These are phyloP conservation scores for Anhinga anhinga DNA, from an alignment of 2,113 vertebrate species.

Conservation along the genomic window DNA sequence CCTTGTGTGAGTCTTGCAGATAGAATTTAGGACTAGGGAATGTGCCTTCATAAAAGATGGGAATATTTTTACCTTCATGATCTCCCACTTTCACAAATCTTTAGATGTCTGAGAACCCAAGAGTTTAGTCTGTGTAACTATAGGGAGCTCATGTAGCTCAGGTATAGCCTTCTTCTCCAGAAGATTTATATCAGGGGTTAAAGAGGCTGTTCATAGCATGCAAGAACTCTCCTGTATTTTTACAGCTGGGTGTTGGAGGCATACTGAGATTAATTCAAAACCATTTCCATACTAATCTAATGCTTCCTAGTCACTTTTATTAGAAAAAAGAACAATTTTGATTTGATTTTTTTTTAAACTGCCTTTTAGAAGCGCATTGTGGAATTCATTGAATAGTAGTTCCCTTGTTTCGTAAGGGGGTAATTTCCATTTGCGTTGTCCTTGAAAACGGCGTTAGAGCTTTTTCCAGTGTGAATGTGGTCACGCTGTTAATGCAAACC, in stretches of 20 bases:
- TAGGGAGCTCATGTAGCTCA: not conserved
- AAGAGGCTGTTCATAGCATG: not conserved
- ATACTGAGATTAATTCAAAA: not conserved
- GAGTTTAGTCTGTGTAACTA: not conserved
- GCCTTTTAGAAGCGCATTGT: not conserved
- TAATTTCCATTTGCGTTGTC: not conserved
- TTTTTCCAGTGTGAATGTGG: not conserved
- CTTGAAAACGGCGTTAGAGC: not conserved
- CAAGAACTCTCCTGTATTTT: slow-evolving; percentile 9
- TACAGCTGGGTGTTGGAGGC: slow-evolving; percentile 25
- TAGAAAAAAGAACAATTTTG: not conserved
- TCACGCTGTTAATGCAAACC: accelerated
- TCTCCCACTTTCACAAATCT: not conserved
- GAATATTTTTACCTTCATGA: not conserved
- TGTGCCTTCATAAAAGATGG: not conserved
- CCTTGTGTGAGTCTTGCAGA: not conserved
- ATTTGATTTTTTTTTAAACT: not conserved
- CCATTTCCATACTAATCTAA: not conserved
- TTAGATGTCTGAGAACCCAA: not conserved
- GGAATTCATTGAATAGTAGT: not conserved
- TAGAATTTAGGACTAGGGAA: not conserved
- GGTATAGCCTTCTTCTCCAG: not conserved
- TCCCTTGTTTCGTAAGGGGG: not conserved
- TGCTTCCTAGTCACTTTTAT: not conserved
- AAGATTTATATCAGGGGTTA: not conserved